Evolutionary conservation across 2,797 vertebrate genomes (phyloP).

Genomic region (Scolopax bukidnonensis): DNA sequence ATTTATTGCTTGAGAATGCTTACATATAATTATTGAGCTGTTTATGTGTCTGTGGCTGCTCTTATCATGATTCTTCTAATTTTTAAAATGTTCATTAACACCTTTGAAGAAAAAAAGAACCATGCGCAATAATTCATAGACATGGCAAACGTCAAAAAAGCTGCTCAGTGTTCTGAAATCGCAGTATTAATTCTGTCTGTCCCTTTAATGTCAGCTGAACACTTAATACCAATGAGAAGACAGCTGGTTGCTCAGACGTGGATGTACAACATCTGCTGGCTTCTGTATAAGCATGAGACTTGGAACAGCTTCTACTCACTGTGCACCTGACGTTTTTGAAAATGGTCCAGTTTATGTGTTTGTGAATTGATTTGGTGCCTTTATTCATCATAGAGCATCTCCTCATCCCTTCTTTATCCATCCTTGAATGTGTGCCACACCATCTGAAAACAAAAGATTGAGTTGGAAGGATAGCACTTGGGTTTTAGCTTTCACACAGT

Average conservation of each 20-base stretch:
- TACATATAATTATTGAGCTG: not conserved
- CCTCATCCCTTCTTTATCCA: not conserved
- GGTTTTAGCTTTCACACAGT: not conserved
- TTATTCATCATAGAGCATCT: not conserved
- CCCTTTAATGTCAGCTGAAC: slow-evolving; percentile 30
- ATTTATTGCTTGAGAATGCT: not conserved
- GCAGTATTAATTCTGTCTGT: not conserved
- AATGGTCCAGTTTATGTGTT: slow-evolving; percentile 46
- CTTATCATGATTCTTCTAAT: not conserved
- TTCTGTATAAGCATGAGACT: slow-evolving; percentile 19
- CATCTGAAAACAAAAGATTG: slow-evolving; percentile 20
- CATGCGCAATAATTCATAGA: not conserved
- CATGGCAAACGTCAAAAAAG: not conserved
- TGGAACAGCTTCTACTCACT: slow-evolving; percentile 42
- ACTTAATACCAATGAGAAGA: slow-evolving; percentile 29
- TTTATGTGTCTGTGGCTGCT: not conserved
- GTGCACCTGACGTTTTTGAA: slow-evolving; percentile 64
- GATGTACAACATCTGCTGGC: slow-evolving; percentile 47
- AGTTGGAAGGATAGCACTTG: not conserved
- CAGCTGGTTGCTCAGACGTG: slow-evolving; percentile 46
- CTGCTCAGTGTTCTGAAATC: not conserved
- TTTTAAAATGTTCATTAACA: not conserved
- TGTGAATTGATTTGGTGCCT: slow-evolving; percentile 41
- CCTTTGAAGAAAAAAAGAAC: not conserved
- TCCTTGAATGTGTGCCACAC: slow-evolving; percentile 25